Base-by-base conservation (phyloP, 1,140 invertebrate species). In the Drosophila jambulina region DNA sequence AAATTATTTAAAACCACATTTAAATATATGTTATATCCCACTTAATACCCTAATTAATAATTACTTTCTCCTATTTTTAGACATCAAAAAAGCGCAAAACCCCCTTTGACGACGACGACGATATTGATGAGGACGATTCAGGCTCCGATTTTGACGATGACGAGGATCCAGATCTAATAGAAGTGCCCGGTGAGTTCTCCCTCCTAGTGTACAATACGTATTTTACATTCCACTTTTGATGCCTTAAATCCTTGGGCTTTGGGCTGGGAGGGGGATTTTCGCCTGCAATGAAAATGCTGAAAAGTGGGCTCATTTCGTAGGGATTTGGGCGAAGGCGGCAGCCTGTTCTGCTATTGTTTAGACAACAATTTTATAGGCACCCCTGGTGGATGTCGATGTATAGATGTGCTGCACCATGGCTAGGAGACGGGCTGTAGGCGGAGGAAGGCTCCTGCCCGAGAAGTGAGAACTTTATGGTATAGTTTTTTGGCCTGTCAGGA, bases 101-200 rank as follows among this genome's bases (percentile, higher is more conserved):
- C 19, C 63, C 82, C 32, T 78, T 92, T 23, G 85, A 91, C 19
- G 76, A 85, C 19, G 76, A 85, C 45, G 91, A 91, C 42, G 76
- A 78, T 56, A 81, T 91, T 60, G 95, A 95, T 91, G 95, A 96
- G 65, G 95, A 95, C 65, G 95, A 95, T 59, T 96, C 96, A 36
- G 96, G 95, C 64, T 96, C 96, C 70, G 96, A 97, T 91, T 97
- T 97, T 93, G 96, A 97, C 90, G 96, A 97, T 90, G 96, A 97
- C 93, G 96, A 97, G 79, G 97, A 98, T 95, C 97, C 97, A 63
- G 97, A 98, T 93, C 97, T 97, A 93, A 97, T 97, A 93, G 96
- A 97, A 95, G 96, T 98, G 42, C 97, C 97, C 93, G 97, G 96
- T 97, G 93, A 93, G 86, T 91, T 2, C 10, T 12, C 15, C 0